Conservation (phyloP, 2,113 vertebrate species). For the Spilogale gracilis region DNA sequence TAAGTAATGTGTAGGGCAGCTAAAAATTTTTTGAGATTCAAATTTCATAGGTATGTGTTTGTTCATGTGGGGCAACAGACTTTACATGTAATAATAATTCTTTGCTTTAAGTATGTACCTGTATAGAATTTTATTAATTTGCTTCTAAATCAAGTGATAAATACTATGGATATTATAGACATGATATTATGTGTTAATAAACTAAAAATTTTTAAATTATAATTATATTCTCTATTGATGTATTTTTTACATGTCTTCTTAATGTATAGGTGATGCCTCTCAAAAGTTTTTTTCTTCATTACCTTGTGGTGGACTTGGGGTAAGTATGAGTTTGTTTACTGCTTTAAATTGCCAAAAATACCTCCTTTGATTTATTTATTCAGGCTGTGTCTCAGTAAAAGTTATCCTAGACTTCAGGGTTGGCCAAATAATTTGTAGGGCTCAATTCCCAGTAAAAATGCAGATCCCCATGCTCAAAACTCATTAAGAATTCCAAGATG, state of each 20-base stretch:
- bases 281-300: constrained; percentile 90
- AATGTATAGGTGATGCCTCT: constrained; percentile 84
- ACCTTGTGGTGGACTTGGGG: constrained; percentile 91
- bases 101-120: constrained; percentile 21
- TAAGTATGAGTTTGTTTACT: constrained; percentile 84
- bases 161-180: background rate
- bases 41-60: background rate
- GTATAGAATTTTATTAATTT: background rate
- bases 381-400: background rate
- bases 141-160: background rate
- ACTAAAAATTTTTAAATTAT: background rate
- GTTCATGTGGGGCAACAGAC: background rate
- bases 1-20: background rate
- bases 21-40: background rate
- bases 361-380: background rate
- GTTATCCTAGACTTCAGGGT: background rate
- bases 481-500: constrained; percentile 13
- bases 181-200: background rate
- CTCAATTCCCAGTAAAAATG: background rate
- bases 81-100: background rate
- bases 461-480: background rate
- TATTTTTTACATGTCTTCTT: constrained; percentile 73
- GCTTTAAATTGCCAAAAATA: background rate
- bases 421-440: background rate
- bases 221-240: background rate